Evolutionary conservation across 2,888 invertebrate genomes (phyloP), one percentile per base, ranked within the genome.

Genomic region (Caradrina clavipalpis): DNA sequence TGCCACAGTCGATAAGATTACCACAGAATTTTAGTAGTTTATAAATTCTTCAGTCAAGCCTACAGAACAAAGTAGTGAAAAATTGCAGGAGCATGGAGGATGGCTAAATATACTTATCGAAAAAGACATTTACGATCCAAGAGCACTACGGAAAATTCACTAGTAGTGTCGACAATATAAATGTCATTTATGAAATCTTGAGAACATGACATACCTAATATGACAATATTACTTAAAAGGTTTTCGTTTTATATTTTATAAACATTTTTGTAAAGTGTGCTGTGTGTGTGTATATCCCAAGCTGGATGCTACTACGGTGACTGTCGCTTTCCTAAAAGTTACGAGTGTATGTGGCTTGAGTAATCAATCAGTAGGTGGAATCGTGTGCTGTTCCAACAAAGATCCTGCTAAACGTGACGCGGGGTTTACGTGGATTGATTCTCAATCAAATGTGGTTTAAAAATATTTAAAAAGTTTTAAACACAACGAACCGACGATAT

Each of bases 111-210:
- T 45, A 55, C 57, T 69, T 72, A 73, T 66, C 42, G 55, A 65
- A 61, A 62, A 57, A 69, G 67, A 80, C 76, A 35, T 80, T 80
- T 80, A 76, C 80, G 73, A 79, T 74, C 72, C 56, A 73, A 72
- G 50, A 79, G 70, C 72, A 74, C 61, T 73, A 73, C 60, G 61
- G 66, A 49, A 74, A 80, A 77, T 79, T 74, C 65, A 67, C 58
- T 26, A 51, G 69, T 69, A 69, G 17, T 51, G n/a, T 61, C 68
- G 62, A 54, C 51, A 51, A 69, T 13, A 68, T 68, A n/a, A n/a
- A 67, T 47, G 54, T 47, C 45, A 22, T 26, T 49, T 49, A 26
- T 47, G 4, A n/a, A 42, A 13, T 42, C 11, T 51, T 57, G 15
- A 39, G 68, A 69, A 42, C 39, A 21, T 54, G 8, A 22, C 35